Conservation (phyloP, 2,113 vertebrate species). For the Indicator indicator region DNA sequence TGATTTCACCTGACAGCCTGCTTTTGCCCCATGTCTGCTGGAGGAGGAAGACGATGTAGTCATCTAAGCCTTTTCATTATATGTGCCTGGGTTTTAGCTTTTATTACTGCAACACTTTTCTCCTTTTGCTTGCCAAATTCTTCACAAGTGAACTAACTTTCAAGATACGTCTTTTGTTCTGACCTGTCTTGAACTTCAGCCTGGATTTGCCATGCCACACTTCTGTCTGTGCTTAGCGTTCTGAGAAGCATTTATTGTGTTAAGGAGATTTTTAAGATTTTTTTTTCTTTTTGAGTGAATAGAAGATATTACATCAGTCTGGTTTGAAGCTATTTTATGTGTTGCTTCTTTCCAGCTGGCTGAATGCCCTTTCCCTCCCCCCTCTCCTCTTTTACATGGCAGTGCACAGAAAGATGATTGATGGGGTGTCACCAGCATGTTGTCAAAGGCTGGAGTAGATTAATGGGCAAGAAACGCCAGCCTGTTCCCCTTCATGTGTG, state of each 20-base stretch:
- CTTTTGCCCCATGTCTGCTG: background rate
- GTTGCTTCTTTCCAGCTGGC: conserved; percentile 53
- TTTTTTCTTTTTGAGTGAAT: background rate
- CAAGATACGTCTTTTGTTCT: background rate
- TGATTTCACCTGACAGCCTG: background rate
- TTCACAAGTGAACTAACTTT: background rate
- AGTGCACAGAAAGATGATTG: conserved; percentile 26
- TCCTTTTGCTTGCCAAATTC: background rate
- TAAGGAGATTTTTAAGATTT: background rate
- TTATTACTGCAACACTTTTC: background rate
- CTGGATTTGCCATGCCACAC: background rate
- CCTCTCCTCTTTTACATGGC: conserved; percentile 20
- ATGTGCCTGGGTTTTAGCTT: background rate
- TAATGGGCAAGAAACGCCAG: conserved; percentile 59
- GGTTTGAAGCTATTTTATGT: conserved; percentile 27
- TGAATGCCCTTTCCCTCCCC: conserved; percentile 56
- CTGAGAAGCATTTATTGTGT: background rate
- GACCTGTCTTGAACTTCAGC: background rate
- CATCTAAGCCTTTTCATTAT: background rate
- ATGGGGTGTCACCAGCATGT: conserved; percentile 33
- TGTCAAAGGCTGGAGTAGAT: conserved; percentile 66
- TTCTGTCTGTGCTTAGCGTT: background rate
- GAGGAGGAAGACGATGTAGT: background rate
- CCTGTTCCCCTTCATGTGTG: conserved; percentile 35
- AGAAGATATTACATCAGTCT: conserved; percentile 47